Conservation (phyloP, 2,888 invertebrate genomes). For the Mesodorylaimus sp. region DNA sequence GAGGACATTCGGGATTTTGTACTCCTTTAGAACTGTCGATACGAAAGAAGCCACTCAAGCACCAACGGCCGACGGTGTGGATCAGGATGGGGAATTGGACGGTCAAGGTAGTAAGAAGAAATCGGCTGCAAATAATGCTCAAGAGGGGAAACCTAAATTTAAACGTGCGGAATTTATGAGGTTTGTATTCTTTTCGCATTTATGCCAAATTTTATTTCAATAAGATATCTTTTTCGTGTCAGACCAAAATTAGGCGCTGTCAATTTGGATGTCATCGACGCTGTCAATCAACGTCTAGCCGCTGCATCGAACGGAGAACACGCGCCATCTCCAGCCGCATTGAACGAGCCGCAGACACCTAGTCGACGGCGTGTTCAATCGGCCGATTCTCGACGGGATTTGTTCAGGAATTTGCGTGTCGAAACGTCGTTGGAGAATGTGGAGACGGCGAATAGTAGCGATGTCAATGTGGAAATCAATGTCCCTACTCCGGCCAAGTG, state of each 20-base stretch:
- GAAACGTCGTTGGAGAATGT: constrained; percentile 19
- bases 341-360: constrained; percentile 6
- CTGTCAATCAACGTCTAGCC: constrained; percentile 26
- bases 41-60: neutral
- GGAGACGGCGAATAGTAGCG: constrained; percentile 6
- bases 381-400: constrained; percentile 9
- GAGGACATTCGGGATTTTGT: neutral
- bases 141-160: constrained; percentile 23
- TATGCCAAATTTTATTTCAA: neutral
- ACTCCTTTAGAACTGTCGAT: neutral
- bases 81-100: neutral
- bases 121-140: neutral
- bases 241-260: constrained; percentile 28
- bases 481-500: neutral
- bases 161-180: constrained; percentile 29
- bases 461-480: neutral
- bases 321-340: constrained; percentile 6
- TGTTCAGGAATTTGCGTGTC: constrained; percentile 16
- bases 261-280: constrained; percentile 27
- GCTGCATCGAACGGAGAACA: constrained; percentile 14
- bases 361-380: constrained; percentile 6
- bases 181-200: constrained; percentile 2
- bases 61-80: neutral
- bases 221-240: constrained; percentile 6
- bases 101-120: neutral